Percentiles rank a stretch among this genome's conserved stretches.
Conservation (phyloP, 1,140 invertebrate species). For the Diorhabda carinulata region DNA sequence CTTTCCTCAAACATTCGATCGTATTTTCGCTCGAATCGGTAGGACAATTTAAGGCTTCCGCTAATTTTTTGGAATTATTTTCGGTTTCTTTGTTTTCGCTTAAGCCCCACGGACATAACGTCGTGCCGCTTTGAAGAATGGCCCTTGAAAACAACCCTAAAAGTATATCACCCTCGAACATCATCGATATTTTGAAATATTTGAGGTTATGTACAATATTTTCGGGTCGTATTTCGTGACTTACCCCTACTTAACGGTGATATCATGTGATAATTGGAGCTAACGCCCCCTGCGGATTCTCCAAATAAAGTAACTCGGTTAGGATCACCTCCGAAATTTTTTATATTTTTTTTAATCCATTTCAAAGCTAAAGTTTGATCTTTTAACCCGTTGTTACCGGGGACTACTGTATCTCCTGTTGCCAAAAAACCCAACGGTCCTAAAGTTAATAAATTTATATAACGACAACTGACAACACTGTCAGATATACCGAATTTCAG, state of each 20-base stretch:
- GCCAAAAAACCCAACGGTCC: conserved; percentile 66
- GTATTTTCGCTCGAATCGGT: conserved; percentile 50
- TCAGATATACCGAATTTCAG: too few relatives aligned
- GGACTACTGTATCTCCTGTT: conserved; percentile 54
- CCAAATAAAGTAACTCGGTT: conserved; percentile 66
- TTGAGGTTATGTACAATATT: neutral
- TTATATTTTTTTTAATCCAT: conserved; percentile 72
- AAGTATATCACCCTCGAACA: neutral
- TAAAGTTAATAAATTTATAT: conserved; percentile 33
- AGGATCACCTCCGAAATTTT: conserved; percentile 63
- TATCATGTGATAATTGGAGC: conserved; percentile 65
- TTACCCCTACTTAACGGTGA: conserved; percentile 62
- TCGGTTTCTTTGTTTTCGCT: conserved; percentile 59
- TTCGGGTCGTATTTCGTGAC: neutral
- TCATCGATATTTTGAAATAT: neutral
- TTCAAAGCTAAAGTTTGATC: conserved; percentile 69
- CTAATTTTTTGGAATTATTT: conserved; percentile 60
- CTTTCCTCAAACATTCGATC: conserved; percentile 58
- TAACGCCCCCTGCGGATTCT: conserved; percentile 67
- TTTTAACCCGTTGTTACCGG: conserved; percentile 71
- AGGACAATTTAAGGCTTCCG: conserved; percentile 57
- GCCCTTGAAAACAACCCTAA: conserved; percentile 67
- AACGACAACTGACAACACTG: neutral
- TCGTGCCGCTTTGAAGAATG: conserved; percentile 76
- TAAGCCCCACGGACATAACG: conserved; percentile 72